A percentile compares a stretch with the other conserved stretches of the same genome.
Evolutionary conservation across 1,140 invertebrate species (phyloP).

Genomic region (Ruditapes philippinarum): DNA sequence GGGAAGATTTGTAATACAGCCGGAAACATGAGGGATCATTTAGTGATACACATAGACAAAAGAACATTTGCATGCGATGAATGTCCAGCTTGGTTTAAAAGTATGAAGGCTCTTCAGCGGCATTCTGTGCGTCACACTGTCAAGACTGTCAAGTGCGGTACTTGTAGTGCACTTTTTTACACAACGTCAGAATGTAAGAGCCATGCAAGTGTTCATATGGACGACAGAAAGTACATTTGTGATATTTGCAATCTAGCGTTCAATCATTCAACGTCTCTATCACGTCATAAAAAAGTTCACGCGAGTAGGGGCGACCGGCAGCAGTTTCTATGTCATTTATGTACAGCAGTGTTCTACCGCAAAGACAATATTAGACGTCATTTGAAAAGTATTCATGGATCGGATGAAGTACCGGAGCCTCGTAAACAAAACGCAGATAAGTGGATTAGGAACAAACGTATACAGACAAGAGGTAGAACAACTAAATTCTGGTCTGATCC

Average conservation of each 20-base stretch:
- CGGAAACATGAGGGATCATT: constrained; percentile 8
- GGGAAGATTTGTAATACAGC: background rate
- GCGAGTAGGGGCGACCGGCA: constrained; percentile 66
- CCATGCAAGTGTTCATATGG: constrained; percentile 19
- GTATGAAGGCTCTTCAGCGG: background rate
- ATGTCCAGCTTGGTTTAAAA: background rate
- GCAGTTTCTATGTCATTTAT: constrained; percentile 78
- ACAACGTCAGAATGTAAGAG: background rate
- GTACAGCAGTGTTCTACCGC: constrained; percentile 87
- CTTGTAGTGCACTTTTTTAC: constrained; percentile 22
- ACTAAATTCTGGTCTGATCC: background rate
- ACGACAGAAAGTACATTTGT: constrained; percentile 23
- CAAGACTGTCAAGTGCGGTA: constrained; percentile 5
- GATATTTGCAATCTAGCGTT: constrained; percentile 22
- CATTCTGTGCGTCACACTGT: constrained; percentile 2
- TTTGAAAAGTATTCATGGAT: background rate
- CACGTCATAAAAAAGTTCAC: background rate
- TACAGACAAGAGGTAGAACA: background rate
- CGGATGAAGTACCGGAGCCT: background rate
- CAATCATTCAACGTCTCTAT: constrained; percentile 6
- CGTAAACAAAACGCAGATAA: background rate
- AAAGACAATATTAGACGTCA: constrained; percentile 88
- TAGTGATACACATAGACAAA: background rate
- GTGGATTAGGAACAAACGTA: background rate
- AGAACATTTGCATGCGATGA: background rate